Conservation (phyloP, 2,797 vertebrate species). For the Synanceia verrucosa region DNA sequence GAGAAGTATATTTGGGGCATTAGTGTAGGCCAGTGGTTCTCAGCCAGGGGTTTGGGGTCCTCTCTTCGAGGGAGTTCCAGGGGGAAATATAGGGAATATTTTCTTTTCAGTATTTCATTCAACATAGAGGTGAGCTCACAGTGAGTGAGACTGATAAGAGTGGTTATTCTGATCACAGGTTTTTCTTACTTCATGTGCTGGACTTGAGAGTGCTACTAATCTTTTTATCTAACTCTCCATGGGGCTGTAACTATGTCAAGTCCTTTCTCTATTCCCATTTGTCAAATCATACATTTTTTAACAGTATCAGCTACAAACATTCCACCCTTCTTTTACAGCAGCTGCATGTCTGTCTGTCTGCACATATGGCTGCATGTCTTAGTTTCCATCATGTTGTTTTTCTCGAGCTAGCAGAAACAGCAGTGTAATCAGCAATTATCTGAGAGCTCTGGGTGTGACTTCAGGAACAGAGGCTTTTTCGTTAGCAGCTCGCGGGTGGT, state of each 20-base stretch:
- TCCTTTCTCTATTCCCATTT: not conserved
- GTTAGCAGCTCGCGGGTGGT: constrained; percentile 37
- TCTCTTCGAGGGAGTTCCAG: too few species aligned
- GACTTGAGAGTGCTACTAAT: not conserved
- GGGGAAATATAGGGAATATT: too few species aligned
- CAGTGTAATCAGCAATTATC: constrained; percentile 1
- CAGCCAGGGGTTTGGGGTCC: too few species aligned
- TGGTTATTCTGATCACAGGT: too few species aligned
- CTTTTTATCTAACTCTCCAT: not conserved
- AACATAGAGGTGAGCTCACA: too few species aligned
- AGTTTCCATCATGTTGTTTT: constrained; percentile 28
- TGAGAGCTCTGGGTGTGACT: constrained; percentile 2
- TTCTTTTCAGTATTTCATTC: too few species aligned
- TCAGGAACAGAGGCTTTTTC: constrained; percentile 44
- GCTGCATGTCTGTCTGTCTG: not conserved
- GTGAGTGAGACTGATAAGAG: too few species aligned
- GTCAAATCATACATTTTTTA: constrained; percentile 15
- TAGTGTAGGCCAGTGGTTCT: too few species aligned
- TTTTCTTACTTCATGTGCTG: too few species aligned
- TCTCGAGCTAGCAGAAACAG: constrained; percentile 3
- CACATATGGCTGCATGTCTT: constrained; percentile 3
- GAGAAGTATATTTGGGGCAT: too few species aligned
- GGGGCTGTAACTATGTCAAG: not conserved
- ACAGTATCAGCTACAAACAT: not conserved
- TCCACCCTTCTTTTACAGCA: constrained; percentile 4